Evolutionary conservation across 2,113 vertebrate species (phyloP).

Genomic region (Hymenochirus boettgeri): DNA sequence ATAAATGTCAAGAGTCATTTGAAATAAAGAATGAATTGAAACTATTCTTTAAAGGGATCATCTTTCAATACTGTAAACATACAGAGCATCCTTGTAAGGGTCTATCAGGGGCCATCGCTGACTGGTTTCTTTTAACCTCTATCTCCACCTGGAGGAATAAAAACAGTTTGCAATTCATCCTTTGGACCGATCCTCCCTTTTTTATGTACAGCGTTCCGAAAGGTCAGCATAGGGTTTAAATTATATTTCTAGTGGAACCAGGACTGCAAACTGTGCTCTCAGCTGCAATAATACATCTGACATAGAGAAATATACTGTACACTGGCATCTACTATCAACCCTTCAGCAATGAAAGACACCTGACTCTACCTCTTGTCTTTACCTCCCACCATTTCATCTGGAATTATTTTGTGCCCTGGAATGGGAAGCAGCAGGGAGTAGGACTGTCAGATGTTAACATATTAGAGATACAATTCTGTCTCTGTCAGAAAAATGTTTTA

Average conservation of each 20-base stretch:
- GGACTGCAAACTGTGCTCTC: conserved; percentile 38
- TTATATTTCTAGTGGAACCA: conserved; percentile 9
- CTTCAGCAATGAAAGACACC: conserved; percentile 31
- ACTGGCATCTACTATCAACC: conserved; percentile 28
- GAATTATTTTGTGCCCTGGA: conserved; percentile 31
- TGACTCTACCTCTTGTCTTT: conserved; percentile 36
- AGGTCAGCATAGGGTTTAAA: conserved; percentile 28
- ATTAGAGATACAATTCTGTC: conserved; percentile 21
- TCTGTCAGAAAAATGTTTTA: conserved; percentile 17
- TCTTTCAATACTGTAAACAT: not conserved
- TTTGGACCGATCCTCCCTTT: conserved; percentile 5
- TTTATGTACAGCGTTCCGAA: not conserved
- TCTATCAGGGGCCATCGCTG: not conserved
- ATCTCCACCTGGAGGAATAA: conserved; percentile 15
- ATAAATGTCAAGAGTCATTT: too few species aligned
- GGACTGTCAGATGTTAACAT: conserved; percentile 33
- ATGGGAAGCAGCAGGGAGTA: conserved; percentile 30
- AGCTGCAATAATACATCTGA: conserved; percentile 39
- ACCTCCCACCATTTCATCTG: conserved; percentile 38
- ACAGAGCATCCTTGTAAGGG: not conserved
- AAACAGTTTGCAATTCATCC: conserved; percentile 9
- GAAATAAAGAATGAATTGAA: too few species aligned
- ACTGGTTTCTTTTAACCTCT: conserved; percentile 26
- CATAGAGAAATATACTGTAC: conserved; percentile 25
- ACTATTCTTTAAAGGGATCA: not conserved